These are phyloP conservation scores for Pterobdella sp. DNA, from an alignment of 2,888 invertebrate species.

Conservation along the genomic window DNA sequence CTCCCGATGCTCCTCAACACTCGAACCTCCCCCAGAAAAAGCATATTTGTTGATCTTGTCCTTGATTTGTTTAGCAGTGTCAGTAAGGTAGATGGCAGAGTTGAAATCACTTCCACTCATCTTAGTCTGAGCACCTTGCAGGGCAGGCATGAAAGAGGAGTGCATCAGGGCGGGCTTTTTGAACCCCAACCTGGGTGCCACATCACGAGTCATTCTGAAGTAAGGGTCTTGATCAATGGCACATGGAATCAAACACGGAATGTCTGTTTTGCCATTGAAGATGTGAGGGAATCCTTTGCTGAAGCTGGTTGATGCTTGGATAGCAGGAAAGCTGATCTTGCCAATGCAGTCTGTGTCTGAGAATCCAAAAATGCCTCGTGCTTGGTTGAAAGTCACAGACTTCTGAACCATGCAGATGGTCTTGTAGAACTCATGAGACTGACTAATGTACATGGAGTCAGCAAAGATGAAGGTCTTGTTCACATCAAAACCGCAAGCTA, in stretches of 20 bases:
- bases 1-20: slow-evolving; percentile 79
- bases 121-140: slow-evolving; percentile 93
- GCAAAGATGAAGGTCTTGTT: slow-evolving; percentile 95
- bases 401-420: slow-evolving; percentile 86
- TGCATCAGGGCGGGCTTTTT: slow-evolving; percentile 80
- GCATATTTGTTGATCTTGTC: slow-evolving; percentile 76
- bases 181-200: slow-evolving; percentile 80
- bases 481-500: slow-evolving; percentile 86
- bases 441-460: slow-evolving; percentile 82
- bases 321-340: slow-evolving; percentile 90
- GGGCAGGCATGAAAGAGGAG: slow-evolving; percentile 79
- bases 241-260: slow-evolving; percentile 84
- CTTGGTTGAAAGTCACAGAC: slow-evolving; percentile 92
- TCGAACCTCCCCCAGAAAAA: slow-evolving; percentile 88
- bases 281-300: slow-evolving; percentile 64
- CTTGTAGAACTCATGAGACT: slow-evolving; percentile 80
- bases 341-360: slow-evolving; percentile 90
- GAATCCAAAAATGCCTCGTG: slow-evolving; percentile 95
- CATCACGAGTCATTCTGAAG: slow-evolving; percentile 95
- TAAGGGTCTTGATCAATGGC: slow-evolving; percentile 99
- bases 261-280: slow-evolving; percentile 65
- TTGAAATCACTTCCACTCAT: slow-evolving; percentile 94
- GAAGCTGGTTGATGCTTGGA: slow-evolving; percentile 89
- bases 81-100: slow-evolving; percentile 87
- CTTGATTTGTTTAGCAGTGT: slow-evolving; percentile 87